These are phyloP conservation scores for Cepaea hortensis DNA, from an alignment of 2,888 invertebrate species.

Conservation along the genomic window DNA sequence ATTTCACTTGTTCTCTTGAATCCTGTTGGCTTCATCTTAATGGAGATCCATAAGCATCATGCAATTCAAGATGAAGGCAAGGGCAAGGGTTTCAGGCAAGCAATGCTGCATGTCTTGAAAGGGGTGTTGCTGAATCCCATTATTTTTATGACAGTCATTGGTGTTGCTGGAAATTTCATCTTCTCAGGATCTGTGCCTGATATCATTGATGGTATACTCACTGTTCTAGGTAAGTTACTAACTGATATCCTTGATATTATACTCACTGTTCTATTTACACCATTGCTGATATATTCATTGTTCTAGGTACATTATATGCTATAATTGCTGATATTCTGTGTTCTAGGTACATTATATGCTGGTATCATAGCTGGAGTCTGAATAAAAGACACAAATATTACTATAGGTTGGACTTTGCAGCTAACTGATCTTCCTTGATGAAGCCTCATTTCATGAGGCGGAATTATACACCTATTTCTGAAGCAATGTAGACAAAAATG, in stretches of 20 bases:
- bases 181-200: constrained; percentile 87
- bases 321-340: too few relatives aligned
- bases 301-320: too few relatives aligned
- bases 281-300: not conserved
- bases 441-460: too few relatives aligned
- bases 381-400: too few relatives aligned
- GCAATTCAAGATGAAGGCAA: constrained; percentile 10
- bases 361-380: too few relatives aligned
- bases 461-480: too few relatives aligned
- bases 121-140: constrained; percentile 89
- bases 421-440: too few relatives aligned
- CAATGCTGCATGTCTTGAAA: constrained; percentile 62
- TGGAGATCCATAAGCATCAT: constrained; percentile 82
- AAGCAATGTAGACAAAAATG: too few relatives aligned
- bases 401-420: too few relatives aligned
- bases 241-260: not conserved
- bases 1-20: constrained; percentile 94
- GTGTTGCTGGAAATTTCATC: constrained; percentile 88
- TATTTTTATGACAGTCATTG: constrained; percentile 93
- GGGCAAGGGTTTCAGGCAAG: constrained; percentile 3
- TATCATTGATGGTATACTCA: constrained; percentile 85
- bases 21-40: constrained; percentile 90
- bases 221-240: constrained; percentile 78
- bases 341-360: too few relatives aligned
- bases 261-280: not conserved